Evolutionary conservation across 2,888 invertebrate genomes (phyloP).

Genomic region (Eucera pruinosa): DNA sequence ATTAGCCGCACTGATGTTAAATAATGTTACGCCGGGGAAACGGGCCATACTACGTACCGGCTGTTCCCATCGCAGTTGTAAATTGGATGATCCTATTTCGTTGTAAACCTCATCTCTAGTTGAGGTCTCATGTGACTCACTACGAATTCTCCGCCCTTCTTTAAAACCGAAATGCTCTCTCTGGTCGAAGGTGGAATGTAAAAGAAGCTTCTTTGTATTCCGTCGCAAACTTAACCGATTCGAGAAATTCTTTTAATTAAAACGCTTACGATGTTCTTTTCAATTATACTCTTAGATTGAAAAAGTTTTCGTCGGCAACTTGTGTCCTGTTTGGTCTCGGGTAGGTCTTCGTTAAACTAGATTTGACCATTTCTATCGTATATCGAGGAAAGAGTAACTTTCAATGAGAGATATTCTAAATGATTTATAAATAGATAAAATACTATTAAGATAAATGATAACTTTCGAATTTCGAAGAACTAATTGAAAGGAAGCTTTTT

Average conservation of each 20-base stretch:
- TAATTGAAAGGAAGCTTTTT: background rate
- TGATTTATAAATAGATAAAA: background rate
- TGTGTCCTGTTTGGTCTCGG: background rate
- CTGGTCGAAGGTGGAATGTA: too few relatives aligned
- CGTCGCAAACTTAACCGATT: background rate
- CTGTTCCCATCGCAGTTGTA: slow-evolving; percentile 39
- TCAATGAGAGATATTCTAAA: background rate
- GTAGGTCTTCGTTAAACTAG: too few relatives aligned
- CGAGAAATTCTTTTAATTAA: slow-evolving; percentile 34
- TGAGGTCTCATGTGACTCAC: slow-evolving; percentile 14
- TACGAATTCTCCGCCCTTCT: slow-evolving; percentile 5
- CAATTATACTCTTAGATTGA: slow-evolving; percentile 42
- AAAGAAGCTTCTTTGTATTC: background rate
- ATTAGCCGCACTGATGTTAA: slow-evolving; percentile 65
- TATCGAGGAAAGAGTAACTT: too few relatives aligned
- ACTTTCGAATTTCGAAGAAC: background rate
- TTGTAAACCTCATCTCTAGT: slow-evolving; percentile 37
- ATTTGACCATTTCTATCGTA: background rate
- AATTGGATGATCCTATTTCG: slow-evolving; percentile 55
- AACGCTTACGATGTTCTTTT: slow-evolving; percentile 23
- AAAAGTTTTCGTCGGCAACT: slow-evolving; percentile 24
- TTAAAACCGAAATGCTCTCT: slow-evolving; percentile 14
- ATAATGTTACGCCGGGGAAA: slow-evolving; percentile 57
- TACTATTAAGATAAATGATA: background rate
- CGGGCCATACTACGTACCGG: slow-evolving; percentile 6